Base-by-base conservation (phyloP, 2,888 invertebrate species). In the Lochmaea capreae region DNA sequence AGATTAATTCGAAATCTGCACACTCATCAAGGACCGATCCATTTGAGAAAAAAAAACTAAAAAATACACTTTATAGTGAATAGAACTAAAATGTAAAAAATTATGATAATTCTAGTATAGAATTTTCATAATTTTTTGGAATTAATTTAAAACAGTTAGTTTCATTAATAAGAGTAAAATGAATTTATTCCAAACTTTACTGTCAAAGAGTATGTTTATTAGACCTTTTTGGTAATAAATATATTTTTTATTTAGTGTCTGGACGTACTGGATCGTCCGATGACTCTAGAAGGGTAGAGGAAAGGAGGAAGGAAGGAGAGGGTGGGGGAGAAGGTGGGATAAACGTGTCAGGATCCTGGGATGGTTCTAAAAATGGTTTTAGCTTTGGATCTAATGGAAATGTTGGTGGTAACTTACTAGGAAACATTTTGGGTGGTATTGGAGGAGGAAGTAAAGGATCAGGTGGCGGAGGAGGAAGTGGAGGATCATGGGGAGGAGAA, bases 381-480 rank as follows among this genome's bases (percentile, higher is more conserved):
- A 54, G 16, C 18, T 10, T 42, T 39, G 62, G 62, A 43, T 39
- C 5, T 12, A 39, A 1, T 16, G 26, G 61, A 62, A 39, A 16
- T n/a, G n/a, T n/a, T 16, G 18, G 57, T 16, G 57, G 57, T 9
- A 57, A 5, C 16, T 14, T 22, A 33, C 22, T 26, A 26, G 18
- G 10, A 18, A 33, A 26, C 3, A 33, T 49, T 18, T 46, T 33
- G 12, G 52, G 71, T 59, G 49, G 71, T 14, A 22, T 22, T 22
- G 62, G 26, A 16, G 49, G 39, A 26, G 65, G 70, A 63, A 70
- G 69, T 59, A 14, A 42, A 63, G n/a, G 26, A 39, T 11, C 62
- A 22, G 39, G 11, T 6, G 14, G 46, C 11, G 46, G 46, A 46
- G 46, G 46, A 12, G 43, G 43, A 12, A 43, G 10, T 43, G 1